Evolutionary conservation across 2,888 invertebrate genomes (phyloP), one percentile per base, ranked within the genome.

Genomic region (Eilema sororculum): DNA sequence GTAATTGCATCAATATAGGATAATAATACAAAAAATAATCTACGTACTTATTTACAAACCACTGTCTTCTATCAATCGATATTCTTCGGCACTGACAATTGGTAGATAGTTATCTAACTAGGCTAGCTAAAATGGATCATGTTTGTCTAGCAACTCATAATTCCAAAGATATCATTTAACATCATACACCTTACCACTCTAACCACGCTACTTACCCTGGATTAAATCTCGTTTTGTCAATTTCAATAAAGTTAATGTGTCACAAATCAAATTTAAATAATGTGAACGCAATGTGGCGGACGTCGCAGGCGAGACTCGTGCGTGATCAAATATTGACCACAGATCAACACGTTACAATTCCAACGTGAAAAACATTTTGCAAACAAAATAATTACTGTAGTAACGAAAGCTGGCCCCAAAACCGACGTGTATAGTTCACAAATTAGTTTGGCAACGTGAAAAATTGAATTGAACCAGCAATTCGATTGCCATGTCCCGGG

Each of bases 301-400:
- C 74, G 73, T 80, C 75, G 81, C 60, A 25, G 16, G 62, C 63
- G 63, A 33, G 16, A 68, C 67, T 71, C 56, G 56, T 28, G 13
- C 62, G 30, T 71, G 69, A 92, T 90, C 93, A 93, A 94, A 94
- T 93, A 94, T 94, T 94, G 92, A 93, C 93, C 87, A 82, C 85
- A 81, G 90, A 88, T 92, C 92, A 91, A 94, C 93, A 91, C 91
- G 91, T 91, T 85, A 90, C 82, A 89, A 90, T 89, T 90, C 89
- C 83, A 87, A 87, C 87, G 86, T 86, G 90, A 92, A 94, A 94
- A 94, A 94, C 90, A 92, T 91, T 92, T 88, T 83, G 90, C 77
- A 89, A 92, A 91, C 91, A 91, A 91, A 91, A 93, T 93, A 90
- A 94, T 93, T 90, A 91, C 85, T 71, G 73, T 74, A 71, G 75